Evolutionary conservation across 2,888 invertebrate species (phyloP).

Genomic region (Galeopsomyia nigrocyanea): DNA sequence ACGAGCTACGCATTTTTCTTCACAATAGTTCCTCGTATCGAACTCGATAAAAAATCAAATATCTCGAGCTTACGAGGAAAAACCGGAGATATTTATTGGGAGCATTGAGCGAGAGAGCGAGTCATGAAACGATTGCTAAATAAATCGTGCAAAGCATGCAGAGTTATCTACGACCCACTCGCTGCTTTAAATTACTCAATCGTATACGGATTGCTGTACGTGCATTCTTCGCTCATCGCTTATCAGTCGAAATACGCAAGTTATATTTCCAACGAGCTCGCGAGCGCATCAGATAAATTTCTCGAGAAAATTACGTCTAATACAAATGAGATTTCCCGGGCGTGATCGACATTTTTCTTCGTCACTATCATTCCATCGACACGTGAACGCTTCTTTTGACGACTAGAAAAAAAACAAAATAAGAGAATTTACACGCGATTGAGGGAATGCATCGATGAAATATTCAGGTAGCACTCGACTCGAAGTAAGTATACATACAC

Average conservation of each 20-base stretch:
- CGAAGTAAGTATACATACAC: slow-evolving; percentile 56
- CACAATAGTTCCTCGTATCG: no score
- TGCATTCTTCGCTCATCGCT: background rate
- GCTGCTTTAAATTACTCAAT: background rate
- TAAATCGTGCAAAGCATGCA: background rate
- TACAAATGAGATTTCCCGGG: slow-evolving; percentile 11
- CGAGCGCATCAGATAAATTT: slow-evolving; percentile 27
- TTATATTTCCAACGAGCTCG: slow-evolving; percentile 1
- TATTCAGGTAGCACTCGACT: slow-evolving; percentile 58
- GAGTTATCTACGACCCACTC: background rate
- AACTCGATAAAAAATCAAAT: no score
- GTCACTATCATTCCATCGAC: slow-evolving; percentile 33
- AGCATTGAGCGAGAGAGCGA: background rate
- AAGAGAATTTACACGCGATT: slow-evolving; percentile 34
- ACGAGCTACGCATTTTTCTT: no score
- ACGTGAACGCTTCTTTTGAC: slow-evolving; percentile 15
- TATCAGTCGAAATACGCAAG: slow-evolving; percentile 18
- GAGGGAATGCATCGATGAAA: slow-evolving; percentile 60
- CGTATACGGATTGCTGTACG: background rate
- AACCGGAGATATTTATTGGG: no score
- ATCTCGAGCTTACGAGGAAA: no score
- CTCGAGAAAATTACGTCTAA: slow-evolving; percentile 35
- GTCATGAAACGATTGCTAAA: slow-evolving; percentile 7
- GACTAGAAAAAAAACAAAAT: slow-evolving; percentile 19
- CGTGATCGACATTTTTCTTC: slow-evolving; percentile 21